Evolutionary conservation across 2,113 vertebrate genomes (phyloP).

Genomic region (Indicator indicator): DNA sequence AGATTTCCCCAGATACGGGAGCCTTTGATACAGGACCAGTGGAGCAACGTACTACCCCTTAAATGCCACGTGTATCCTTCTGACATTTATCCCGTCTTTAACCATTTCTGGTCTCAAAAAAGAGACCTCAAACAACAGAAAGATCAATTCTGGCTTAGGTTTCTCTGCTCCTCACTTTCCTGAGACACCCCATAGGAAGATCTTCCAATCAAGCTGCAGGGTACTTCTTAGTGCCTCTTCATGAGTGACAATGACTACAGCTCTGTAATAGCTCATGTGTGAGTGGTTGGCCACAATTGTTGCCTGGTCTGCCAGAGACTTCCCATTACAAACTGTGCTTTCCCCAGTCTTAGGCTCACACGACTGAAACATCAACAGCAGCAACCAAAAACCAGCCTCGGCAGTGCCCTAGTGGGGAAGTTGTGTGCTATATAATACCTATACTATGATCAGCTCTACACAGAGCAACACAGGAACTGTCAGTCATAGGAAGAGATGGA

Average conservation of each 20-base stretch:
- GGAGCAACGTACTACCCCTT: neutral
- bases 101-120: neutral
- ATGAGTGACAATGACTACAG: neutral
- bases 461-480: neutral
- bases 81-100: neutral
- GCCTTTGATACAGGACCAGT: neutral
- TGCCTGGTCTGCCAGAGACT: neutral
- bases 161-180: neutral
- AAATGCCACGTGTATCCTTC: fast-evolving
- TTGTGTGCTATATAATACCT: neutral
- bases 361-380: neutral
- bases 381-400: neutral
- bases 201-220: neutral
- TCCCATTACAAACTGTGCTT: neutral
- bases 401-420: neutral
- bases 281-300: neutral
- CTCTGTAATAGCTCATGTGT: fast-evolving
- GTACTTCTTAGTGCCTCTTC: neutral
- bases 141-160: neutral
- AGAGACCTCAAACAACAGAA: neutral
- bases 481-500: neutral
- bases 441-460: neutral
- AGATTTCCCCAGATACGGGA: neutral
- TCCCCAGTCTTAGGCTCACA: neutral
- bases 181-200: neutral